Conservation (phyloP, 1,140 invertebrate genomes). For the Calycopis cecrops region DNA sequence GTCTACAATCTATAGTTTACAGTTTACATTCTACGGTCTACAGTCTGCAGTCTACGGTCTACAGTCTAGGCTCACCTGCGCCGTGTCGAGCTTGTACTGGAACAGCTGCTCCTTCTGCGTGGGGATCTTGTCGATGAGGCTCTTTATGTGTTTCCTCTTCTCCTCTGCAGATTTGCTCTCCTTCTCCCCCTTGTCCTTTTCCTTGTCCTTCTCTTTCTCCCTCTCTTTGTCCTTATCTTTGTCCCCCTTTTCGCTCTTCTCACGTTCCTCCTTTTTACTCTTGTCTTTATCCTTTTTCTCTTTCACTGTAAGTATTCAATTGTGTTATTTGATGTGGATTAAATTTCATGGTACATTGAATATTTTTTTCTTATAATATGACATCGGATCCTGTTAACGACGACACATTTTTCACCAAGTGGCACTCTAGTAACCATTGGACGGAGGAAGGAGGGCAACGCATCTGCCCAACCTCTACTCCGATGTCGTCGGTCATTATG, state of each 20-base stretch:
- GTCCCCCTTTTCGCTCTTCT: constrained; percentile 5
- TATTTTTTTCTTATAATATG: too few species aligned
- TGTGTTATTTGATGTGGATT: too few species aligned
- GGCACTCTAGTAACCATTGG: too few species aligned
- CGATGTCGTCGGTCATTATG: too few species aligned
- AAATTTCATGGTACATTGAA: too few species aligned
- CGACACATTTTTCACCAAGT: too few species aligned
- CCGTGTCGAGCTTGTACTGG: constrained; percentile 94
- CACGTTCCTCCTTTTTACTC: constrained; percentile 24
- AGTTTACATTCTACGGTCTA: too few species aligned
- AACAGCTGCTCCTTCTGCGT: constrained; percentile 97
- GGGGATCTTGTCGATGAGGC: constrained; percentile 98
- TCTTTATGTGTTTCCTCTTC: constrained; percentile 96
- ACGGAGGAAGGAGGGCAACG: too few species aligned
- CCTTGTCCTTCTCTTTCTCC: constrained; percentile 85
- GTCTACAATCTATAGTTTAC: too few species aligned
- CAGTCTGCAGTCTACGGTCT: too few species aligned
- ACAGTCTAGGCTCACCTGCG: constrained; percentile 80
- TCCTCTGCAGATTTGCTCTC: constrained; percentile 90
- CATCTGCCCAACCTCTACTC: too few species aligned
- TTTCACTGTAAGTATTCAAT: constrained; percentile 33
- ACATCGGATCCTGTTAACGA: too few species aligned
- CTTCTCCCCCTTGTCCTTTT: constrained; percentile 32
- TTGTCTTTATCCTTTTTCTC: constrained; percentile 57
- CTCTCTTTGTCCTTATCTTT: constrained; percentile 44